These are phyloP conservation scores for Podarcis siculus DNA, from an alignment of 2,797 vertebrate species.

Conservation along the genomic window DNA sequence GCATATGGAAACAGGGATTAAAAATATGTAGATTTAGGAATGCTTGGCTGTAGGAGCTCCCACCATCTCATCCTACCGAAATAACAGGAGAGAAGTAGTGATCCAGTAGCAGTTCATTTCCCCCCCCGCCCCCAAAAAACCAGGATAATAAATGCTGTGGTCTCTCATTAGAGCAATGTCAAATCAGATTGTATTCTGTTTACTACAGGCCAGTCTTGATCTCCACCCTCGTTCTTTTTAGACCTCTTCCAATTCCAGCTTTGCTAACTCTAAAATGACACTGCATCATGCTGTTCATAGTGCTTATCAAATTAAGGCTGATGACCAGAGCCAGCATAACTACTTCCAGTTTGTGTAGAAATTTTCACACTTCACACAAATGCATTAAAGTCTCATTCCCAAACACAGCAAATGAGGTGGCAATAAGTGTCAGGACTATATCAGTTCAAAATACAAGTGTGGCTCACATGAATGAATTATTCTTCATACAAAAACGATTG, in stretches of 20 bases:
- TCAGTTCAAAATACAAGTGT: not conserved
- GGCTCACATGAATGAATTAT: not conserved
- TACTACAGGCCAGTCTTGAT: no score
- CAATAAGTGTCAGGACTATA: not conserved
- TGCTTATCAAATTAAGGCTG: not conserved
- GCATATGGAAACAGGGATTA: not conserved
- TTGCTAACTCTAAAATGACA: no score
- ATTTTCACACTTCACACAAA: not conserved
- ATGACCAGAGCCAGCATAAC: not conserved
- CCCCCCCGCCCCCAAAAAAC: not conserved
- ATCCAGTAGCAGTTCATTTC: not conserved
- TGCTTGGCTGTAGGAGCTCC: not conserved
- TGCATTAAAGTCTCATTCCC: not conserved
- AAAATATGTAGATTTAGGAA: not conserved
- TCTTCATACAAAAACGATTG: not conserved
- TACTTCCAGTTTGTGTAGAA: not conserved
- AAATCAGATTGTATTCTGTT: not conserved
- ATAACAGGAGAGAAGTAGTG: not conserved
- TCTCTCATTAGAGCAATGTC: no score
- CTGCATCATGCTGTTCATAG: no score
- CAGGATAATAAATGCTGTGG: not conserved
- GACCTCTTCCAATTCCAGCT: no score
- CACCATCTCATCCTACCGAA: not conserved
- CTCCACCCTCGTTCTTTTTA: no score
- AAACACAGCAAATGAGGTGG: not conserved